phyloP scores from a whole-genome alignment of 2,888 invertebrate species.

The Pteria penguin region DNA sequence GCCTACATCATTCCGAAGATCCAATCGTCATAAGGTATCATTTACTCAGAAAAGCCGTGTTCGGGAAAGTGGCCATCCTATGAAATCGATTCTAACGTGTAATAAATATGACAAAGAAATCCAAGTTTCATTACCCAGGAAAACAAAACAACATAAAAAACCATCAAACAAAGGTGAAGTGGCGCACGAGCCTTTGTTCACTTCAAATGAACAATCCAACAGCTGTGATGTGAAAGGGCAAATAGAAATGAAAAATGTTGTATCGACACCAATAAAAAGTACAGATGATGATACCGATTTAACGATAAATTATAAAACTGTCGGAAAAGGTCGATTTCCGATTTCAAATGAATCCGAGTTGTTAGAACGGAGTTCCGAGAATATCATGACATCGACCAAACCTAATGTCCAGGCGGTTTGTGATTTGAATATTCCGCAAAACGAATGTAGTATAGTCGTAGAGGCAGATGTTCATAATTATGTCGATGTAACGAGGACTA shows the following conservation, averaged over 20 bases:
- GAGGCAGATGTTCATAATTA: background rate
- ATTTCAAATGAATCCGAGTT: too few relatives aligned
- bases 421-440: background rate
- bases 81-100: background rate
- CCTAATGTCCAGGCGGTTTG: background rate
- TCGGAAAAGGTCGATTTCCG: too few relatives aligned
- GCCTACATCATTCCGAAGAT: conserved; percentile 4
- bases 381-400: background rate
- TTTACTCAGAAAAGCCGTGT: conserved; percentile 13
- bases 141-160: too few relatives aligned
- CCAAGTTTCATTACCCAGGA: background rate
- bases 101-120: background rate
- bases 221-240: background rate
- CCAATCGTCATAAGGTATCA: background rate
- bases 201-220: background rate
- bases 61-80: background rate
- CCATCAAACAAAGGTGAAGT: too few relatives aligned
- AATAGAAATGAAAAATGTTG: background rate
- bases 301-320: too few relatives aligned
- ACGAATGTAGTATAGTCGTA: background rate
- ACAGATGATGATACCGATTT: too few relatives aligned
- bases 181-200: background rate
- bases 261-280: too few relatives aligned
- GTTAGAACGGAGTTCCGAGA: background rate
- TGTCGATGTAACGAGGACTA: too few relatives aligned